Evolutionary conservation across 2,113 vertebrate species (phyloP).

Genomic region (Podocnemis expansa): DNA sequence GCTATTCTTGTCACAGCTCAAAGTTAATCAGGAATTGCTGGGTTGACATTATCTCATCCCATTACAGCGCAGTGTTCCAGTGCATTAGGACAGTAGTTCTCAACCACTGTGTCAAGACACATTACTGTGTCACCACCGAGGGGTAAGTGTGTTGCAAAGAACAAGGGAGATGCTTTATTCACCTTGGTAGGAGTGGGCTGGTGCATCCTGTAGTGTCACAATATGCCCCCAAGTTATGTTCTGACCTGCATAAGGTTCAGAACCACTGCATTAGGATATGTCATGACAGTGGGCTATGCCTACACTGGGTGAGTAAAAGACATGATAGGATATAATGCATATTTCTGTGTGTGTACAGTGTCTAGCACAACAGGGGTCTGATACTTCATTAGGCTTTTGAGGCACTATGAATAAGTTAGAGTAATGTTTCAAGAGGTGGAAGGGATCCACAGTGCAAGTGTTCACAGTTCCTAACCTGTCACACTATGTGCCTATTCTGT

Average conservation of each 20-base stretch:
- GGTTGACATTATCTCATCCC: background rate
- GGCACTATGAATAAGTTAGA: accelerated
- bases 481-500: background rate
- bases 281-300: background rate
- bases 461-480: background rate
- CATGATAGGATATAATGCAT: background rate
- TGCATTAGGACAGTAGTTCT: background rate
- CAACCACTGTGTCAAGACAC: too few relatives aligned
- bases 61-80: background rate
- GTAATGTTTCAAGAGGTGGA: background rate
- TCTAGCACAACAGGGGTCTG: background rate
- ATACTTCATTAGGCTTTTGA: accelerated
- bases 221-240: too few relatives aligned
- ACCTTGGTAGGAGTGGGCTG: too few relatives aligned
- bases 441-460: background rate
- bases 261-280: too few relatives aligned
- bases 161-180: too few relatives aligned
- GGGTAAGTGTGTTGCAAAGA: too few relatives aligned
- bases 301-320: background rate
- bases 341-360: background rate
- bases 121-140: too few relatives aligned
- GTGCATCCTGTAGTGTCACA: too few relatives aligned
- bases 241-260: too few relatives aligned
- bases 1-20: conserved; percentile 43
- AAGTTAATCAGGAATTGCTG: conserved; percentile 20